Percentiles rank a stretch among this genome's conserved stretches.
These are phyloP conservation scores for Melopsittacus undulatus DNA, from an alignment of 2,797 vertebrate species.

Conservation along the genomic window DNA sequence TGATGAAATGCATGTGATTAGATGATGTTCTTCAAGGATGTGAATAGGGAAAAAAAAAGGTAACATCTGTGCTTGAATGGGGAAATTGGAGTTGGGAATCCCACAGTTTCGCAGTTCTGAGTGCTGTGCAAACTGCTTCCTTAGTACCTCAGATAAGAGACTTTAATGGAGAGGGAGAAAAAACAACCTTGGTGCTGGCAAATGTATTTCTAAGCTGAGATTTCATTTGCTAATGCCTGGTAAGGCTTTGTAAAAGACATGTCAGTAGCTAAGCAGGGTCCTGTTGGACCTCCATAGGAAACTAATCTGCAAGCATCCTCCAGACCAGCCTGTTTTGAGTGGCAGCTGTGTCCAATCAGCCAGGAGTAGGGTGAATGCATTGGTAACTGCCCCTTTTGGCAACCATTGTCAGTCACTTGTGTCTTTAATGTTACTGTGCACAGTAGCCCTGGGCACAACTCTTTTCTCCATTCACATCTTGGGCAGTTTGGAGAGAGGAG, in stretches of 20 bases:
- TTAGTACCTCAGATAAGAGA: constrained; percentile 37
- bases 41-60: constrained; percentile 18
- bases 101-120: constrained; percentile 23
- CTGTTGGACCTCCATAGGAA: neutral
- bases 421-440: neutral
- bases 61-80: constrained; percentile 50
- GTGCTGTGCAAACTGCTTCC: constrained; percentile 28
- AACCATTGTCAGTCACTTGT: neutral
- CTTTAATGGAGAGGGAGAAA: neutral
- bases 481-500: neutral
- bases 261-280: neutral
- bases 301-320: neutral
- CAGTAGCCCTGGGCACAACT: neutral
- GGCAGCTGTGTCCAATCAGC: neutral
- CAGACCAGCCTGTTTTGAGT: neutral
- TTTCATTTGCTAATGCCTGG: neutral
- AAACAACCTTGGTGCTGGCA: neutral
- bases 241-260: neutral
- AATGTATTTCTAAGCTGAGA: neutral
- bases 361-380: neutral
- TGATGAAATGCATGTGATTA: constrained; percentile 26
- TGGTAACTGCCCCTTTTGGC: neutral
- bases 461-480: neutral
- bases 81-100: constrained; percentile 43
- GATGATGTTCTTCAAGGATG: constrained; percentile 5